Evolutionary conservation across 2,113 vertebrate genomes (phyloP).

Genomic region (Balaenoptera acutorostrata): DNA sequence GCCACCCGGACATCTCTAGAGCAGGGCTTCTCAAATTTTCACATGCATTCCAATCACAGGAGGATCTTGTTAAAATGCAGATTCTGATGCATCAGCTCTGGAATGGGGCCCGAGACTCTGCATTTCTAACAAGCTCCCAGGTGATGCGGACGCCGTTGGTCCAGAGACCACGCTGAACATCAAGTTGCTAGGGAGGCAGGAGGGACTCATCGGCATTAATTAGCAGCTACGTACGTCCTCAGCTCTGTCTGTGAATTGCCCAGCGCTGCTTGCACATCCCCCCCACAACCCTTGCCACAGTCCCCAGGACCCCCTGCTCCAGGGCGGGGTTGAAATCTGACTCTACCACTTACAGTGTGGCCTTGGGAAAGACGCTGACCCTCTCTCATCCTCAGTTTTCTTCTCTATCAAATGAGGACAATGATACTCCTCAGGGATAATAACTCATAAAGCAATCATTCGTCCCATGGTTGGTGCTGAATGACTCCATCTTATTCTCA

Average conservation of each 20-base stretch:
- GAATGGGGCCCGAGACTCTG: background rate
- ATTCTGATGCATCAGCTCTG: background rate
- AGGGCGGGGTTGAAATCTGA: background rate
- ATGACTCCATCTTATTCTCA: background rate
- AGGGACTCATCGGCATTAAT: background rate
- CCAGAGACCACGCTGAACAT: background rate
- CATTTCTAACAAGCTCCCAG: background rate
- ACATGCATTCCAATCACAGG: rapidly evolving
- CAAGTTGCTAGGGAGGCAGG: background rate
- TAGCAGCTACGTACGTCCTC: background rate
- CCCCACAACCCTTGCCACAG: background rate
- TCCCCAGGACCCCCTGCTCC: background rate
- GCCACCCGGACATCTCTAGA: background rate
- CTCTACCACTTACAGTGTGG: background rate
- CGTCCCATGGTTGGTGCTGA: background rate
- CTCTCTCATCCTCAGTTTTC: background rate
- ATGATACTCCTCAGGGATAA: background rate
- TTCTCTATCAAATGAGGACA: background rate
- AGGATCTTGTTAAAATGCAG: background rate
- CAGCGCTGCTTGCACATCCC: background rate
- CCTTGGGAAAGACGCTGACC: background rate
- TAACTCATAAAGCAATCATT: background rate
- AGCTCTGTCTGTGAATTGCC: background rate
- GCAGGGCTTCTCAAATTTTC: background rate
- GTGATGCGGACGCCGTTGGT: too few relatives aligned